A percentile compares a stretch with the other conserved stretches of the same genome.
phyloP scores from a whole-genome alignment of 2,113 vertebrate species.

The Anarhynchus alexandrinus region DNA sequence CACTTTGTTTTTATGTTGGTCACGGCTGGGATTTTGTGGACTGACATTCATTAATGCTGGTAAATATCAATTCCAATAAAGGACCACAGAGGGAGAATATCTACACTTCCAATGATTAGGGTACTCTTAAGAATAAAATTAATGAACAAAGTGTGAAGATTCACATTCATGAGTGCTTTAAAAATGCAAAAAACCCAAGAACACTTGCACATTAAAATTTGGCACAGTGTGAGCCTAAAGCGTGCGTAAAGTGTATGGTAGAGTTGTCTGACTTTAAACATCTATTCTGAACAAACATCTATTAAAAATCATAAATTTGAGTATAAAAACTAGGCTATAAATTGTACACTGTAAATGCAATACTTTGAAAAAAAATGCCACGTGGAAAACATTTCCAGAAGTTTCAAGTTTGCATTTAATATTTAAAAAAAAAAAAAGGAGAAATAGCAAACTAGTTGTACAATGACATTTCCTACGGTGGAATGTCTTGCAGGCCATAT shows the following conservation, averaged over 20 bases:
- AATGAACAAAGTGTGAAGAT: constrained; percentile 27
- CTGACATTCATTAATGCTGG: neutral
- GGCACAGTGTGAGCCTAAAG: constrained; percentile 68
- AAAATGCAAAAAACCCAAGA: constrained; percentile 6
- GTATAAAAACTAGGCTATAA: constrained; percentile 74
- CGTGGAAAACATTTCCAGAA: constrained; percentile 65
- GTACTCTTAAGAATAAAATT: constrained; percentile 1
- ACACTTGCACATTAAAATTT: constrained; percentile 46
- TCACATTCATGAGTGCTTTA: constrained; percentile 62
- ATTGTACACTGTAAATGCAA: constrained; percentile 69
- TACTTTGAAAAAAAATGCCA: constrained; percentile 67
- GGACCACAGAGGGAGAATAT: neutral
- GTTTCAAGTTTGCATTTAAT: constrained; percentile 65
- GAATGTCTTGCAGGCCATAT: constrained; percentile 30
- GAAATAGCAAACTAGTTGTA: constrained; percentile 27
- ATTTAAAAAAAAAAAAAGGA: neutral
- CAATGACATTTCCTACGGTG: neutral
- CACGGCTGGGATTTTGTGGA: neutral
- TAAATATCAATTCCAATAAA: neutral
- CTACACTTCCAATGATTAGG: neutral
- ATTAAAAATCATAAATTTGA: constrained; percentile 61
- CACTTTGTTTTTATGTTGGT: neutral
- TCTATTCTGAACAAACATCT: constrained; percentile 56
- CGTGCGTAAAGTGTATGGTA: neutral
- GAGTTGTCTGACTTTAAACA: constrained; percentile 18